Percentiles rank a stretch among this genome's conserved stretches.
Evolutionary conservation across 2,888 invertebrate species (phyloP).

Genomic region (Drosophila imparisetae): DNA sequence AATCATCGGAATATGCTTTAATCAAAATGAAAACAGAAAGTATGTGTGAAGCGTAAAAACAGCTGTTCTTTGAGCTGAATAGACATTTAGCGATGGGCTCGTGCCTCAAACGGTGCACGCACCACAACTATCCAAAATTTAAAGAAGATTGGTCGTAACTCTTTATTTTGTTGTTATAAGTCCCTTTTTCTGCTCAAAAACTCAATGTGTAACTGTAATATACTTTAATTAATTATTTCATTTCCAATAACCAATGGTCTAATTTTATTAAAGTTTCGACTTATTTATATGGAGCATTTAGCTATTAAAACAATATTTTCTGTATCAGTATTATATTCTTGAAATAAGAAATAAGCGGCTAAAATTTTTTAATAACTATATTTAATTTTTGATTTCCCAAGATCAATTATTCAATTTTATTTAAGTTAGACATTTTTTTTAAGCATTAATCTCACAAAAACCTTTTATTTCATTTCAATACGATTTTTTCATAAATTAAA

Average conservation of each 20-base stretch:
- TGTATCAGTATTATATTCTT: not conserved
- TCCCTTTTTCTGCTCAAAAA: no score
- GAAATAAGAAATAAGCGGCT: no score
- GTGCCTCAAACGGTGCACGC: conserved; percentile 21
- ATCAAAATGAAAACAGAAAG: conserved; percentile 77
- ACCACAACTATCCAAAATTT: not conserved
- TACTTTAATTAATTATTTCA: not conserved
- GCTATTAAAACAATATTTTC: no score
- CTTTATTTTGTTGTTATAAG: not conserved
- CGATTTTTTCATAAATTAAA: not conserved
- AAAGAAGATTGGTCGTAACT: not conserved
- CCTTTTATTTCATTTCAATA: no score
- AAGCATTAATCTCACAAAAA: no score
- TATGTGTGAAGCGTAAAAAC: conserved; percentile 69
- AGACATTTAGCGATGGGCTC: conserved; percentile 48
- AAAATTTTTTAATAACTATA: no score
- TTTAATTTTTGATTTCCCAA: no score
- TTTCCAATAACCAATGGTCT: not conserved
- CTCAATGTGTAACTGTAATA: not conserved
- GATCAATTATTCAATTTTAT: not conserved
- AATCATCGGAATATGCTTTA: conserved; percentile 74
- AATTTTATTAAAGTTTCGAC: not conserved
- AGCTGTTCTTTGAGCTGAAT: conserved; percentile 61
- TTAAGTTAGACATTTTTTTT: not conserved
- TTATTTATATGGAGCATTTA: not conserved